These are phyloP conservation scores for Lasioglossum figueresi DNA, from an alignment of 2,888 invertebrate genomes.

Conservation along the genomic window DNA sequence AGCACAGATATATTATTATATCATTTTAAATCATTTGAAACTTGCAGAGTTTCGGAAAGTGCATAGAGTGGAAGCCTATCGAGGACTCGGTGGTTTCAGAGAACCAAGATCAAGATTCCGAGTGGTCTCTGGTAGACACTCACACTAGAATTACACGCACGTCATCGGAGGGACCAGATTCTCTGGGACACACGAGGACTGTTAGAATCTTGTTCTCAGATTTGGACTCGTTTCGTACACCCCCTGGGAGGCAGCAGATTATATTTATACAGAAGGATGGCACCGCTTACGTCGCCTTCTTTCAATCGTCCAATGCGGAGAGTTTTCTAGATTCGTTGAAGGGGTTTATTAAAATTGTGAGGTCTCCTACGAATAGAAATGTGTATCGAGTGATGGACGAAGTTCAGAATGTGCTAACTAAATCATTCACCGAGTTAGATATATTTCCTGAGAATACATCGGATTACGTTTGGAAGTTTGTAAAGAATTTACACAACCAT, in stretches of 20 bases:
- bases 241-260: constrained; percentile 85
- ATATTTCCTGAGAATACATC: constrained; percentile 90
- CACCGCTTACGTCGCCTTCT: constrained; percentile 91
- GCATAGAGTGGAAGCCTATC: constrained; percentile 93
- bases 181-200: constrained; percentile 83
- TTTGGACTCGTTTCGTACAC: constrained; percentile 88
- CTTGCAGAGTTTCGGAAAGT: constrained; percentile 85
- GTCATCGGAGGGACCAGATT: constrained; percentile 81
- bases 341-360: constrained; percentile 87
- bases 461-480: constrained; percentile 88
- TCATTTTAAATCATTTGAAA: constrained; percentile 10
- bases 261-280: constrained; percentile 89
- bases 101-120: constrained; percentile 89
- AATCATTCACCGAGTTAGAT: constrained; percentile 94
- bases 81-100: constrained; percentile 92
- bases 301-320: constrained; percentile 94
- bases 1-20: no score
- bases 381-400: constrained; percentile 90
- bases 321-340: constrained; percentile 88
- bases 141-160: constrained; percentile 88
- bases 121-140: constrained; percentile 94
- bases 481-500: constrained; percentile 87
- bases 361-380: constrained; percentile 90
- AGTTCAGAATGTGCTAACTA: constrained; percentile 89
- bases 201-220: constrained; percentile 87